These are phyloP conservation scores for Poeciliopsis presidionis DNA, from an alignment of 2,797 vertebrate species.

Conservation along the genomic window DNA sequence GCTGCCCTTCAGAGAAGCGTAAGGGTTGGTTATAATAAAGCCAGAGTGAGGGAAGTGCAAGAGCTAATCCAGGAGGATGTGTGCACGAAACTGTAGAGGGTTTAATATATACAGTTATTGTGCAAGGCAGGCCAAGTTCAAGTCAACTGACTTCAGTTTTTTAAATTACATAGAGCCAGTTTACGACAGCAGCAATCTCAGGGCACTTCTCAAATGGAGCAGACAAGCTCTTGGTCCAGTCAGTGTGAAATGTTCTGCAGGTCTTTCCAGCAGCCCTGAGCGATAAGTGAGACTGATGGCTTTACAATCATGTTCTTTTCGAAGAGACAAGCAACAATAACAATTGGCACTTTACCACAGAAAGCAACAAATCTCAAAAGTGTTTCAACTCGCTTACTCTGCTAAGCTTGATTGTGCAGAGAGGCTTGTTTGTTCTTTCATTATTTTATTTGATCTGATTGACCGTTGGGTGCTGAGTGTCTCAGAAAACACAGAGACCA, in stretches of 20 bases:
- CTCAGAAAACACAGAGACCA: not conserved
- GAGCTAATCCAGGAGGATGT: constrained; percentile 1
- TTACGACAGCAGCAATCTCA: not conserved
- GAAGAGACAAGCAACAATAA: not conserved
- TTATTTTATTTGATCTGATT: constrained; percentile 1
- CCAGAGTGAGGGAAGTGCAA: not conserved
- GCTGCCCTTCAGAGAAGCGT: not conserved
- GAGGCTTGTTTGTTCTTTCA: not conserved
- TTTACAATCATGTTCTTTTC: not conserved
- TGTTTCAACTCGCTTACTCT: not conserved
- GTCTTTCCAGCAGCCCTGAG: not conserved
- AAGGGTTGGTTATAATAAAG: not conserved
- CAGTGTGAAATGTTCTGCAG: not conserved
- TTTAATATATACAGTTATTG: not conserved
- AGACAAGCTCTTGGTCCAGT: not conserved
- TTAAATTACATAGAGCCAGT: not conserved
- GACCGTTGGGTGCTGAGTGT: not conserved
- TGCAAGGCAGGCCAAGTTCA: not conserved
- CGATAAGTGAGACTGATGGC: not conserved
- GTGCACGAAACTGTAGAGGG: not conserved
- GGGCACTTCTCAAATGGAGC: not conserved
- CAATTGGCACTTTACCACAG: not conserved
- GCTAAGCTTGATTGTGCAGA: too few species aligned
- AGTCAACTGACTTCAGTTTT: constrained; percentile 1
- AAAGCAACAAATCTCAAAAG: not conserved